Evolutionary conservation across 37 sponge, comb jelly and placozoan genomes (phyloP).

Genomic region (Cliona cf. orientalis): DNA sequence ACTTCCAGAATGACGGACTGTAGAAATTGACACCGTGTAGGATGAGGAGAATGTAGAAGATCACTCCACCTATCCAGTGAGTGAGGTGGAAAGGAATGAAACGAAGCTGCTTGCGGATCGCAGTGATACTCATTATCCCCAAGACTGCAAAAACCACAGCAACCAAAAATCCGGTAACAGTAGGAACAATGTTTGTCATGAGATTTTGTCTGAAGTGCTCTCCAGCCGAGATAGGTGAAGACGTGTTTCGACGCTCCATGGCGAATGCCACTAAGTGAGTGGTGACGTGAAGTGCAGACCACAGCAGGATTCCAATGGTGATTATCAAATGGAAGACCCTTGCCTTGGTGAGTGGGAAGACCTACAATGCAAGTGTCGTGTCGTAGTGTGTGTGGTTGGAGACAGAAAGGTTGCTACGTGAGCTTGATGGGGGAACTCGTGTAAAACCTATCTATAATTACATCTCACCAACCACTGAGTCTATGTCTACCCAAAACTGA

Average conservation of each 20-base stretch:
- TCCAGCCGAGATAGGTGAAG: neutral
- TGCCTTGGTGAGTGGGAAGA: conserved; percentile 38
- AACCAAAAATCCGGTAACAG: conserved; percentile 45
- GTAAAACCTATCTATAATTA: too few relatives aligned
- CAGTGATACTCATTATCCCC: conserved; percentile 23
- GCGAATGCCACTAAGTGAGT: conserved; percentile 55
- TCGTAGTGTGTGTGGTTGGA: too few relatives aligned
- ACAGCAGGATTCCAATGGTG: conserved; percentile 19
- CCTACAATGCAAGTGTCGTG: too few relatives aligned
- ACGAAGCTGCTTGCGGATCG: conserved; percentile 11
- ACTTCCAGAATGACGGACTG: conserved; percentile 69
- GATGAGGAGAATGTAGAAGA: conserved; percentile 47
- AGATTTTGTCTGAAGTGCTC: conserved; percentile 23
- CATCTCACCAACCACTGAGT: too few relatives aligned
- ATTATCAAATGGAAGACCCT: conserved; percentile 34
- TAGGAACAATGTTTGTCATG: conserved; percentile 8
- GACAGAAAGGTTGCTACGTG: too few relatives aligned
- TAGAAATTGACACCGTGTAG: conserved; percentile 52
- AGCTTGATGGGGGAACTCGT: too few relatives aligned
- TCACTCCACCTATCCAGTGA: conserved; percentile 28
- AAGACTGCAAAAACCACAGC: conserved; percentile 23
- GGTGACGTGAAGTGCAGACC: conserved; percentile 38
- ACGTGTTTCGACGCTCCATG: conserved; percentile 4
- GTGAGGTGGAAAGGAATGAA: conserved; percentile 59
- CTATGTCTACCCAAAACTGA: too few relatives aligned